Percentiles rank a stretch among this genome's conserved stretches.
phyloP scores from a whole-genome alignment of 2,113 vertebrate species.

The Spermophilus dauricus region DNA sequence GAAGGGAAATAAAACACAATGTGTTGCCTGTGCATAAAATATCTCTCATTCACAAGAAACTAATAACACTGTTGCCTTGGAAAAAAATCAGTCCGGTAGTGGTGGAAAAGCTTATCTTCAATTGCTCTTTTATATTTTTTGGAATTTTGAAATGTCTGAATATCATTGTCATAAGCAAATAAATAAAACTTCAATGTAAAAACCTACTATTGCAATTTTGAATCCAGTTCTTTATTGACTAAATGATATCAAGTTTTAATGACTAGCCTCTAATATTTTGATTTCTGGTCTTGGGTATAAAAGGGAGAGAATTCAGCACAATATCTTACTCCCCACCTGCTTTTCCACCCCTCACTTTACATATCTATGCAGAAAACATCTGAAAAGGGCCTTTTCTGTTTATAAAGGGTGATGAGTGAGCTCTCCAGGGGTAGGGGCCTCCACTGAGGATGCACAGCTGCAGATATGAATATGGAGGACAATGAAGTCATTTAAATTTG shows the following conservation, averaged over 20 bases:
- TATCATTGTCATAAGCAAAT: conserved; percentile 53
- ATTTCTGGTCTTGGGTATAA: neutral
- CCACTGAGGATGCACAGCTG: conserved; percentile 45
- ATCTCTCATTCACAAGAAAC: neutral
- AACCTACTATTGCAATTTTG: neutral
- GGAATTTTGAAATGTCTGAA: conserved; percentile 7
- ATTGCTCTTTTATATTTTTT: neutral
- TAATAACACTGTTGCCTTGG: neutral
- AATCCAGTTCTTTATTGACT: neutral
- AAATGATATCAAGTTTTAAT: neutral
- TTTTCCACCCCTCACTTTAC: neutral
- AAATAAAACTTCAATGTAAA: conserved; percentile 43
- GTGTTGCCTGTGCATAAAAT: neutral
- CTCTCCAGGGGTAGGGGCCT: conserved; percentile 49
- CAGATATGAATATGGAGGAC: conserved; percentile 80
- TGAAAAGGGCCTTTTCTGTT: conserved; percentile 68
- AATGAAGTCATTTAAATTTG: conserved; percentile 84
- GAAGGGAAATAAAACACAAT: conserved; percentile 24
- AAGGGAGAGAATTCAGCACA: neutral
- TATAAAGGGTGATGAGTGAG: conserved; percentile 74
- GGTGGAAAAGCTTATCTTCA: neutral
- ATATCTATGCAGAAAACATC: conserved; percentile 45
- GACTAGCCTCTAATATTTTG: neutral
- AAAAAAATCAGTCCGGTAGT: neutral
- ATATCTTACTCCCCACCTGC: neutral